These are phyloP conservation scores for pig (Sus scrofa) DNA, from an alignment of 2,113 vertebrate genomes.

Conservation along the genomic window DNA sequence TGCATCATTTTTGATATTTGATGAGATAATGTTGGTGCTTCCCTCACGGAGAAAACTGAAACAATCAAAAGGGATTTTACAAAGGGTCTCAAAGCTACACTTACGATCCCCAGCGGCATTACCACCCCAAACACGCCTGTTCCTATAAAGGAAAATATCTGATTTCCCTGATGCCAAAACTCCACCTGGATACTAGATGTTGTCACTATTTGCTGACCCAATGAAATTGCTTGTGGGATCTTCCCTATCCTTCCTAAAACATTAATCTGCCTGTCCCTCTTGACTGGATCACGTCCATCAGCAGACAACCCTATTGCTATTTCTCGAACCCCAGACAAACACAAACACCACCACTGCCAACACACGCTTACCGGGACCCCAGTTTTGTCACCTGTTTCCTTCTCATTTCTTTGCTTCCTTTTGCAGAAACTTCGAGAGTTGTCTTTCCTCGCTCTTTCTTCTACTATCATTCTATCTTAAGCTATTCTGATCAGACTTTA, in stretches of 20 bases:
- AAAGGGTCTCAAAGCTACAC: not conserved
- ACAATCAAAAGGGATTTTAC: not conserved
- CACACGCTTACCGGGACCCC: not conserved
- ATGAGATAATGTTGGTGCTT: not conserved
- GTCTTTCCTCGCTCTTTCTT: not conserved
- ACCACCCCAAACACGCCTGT: not conserved
- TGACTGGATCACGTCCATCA: not conserved
- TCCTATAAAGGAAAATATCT: not conserved
- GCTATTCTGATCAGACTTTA: not conserved
- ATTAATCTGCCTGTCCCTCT: not conserved
- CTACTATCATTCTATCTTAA: not conserved
- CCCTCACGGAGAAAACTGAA: slow-evolving; percentile 13
- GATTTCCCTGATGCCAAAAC: not conserved
- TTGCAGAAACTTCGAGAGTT: not conserved
- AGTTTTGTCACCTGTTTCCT: not conserved
- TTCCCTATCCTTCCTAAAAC: not conserved
- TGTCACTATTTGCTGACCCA: not conserved
- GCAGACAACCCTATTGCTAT: not conserved
- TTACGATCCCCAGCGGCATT: too few relatives aligned
- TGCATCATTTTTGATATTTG: slow-evolving; percentile 34
- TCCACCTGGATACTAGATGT: not conserved
- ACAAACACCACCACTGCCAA: not conserved
- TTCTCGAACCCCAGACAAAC: not conserved
- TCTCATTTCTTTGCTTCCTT: not conserved
- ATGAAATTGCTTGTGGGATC: not conserved